phyloP scores from a whole-genome alignment of 2,888 invertebrate species.

The Apotomis betuletana region DNA sequence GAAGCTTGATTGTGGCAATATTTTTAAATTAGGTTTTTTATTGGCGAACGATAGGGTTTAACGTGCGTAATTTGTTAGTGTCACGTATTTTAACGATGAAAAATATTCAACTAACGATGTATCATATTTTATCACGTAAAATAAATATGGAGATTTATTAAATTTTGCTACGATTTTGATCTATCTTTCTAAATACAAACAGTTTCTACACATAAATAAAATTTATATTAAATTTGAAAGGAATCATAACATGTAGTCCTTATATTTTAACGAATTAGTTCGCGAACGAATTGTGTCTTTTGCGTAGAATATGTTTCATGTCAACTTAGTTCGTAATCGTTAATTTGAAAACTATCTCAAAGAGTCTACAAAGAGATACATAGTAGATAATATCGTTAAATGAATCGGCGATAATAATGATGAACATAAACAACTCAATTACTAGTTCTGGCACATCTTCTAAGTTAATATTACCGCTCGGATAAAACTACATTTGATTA shows the following conservation, averaged over 20 bases:
- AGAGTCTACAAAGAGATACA: background rate
- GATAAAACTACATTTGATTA: constrained; percentile 34
- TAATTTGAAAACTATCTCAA: background rate
- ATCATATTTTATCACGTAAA: background rate
- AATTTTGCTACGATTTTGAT: background rate
- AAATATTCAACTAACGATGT: background rate
- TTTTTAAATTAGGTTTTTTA: constrained; percentile 27
- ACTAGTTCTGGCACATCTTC: constrained; percentile 36
- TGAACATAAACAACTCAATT: constrained; percentile 20
- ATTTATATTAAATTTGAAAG: too few relatives aligned
- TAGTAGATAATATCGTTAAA: background rate
- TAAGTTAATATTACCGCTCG: constrained; percentile 29
- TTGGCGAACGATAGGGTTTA: constrained; percentile 6
- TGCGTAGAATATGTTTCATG: too few relatives aligned
- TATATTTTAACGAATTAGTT: too few relatives aligned
- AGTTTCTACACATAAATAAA: background rate
- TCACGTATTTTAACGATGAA: background rate
- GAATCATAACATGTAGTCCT: too few relatives aligned
- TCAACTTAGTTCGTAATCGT: too few relatives aligned
- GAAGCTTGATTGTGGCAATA: constrained; percentile 10
- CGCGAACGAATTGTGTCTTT: too few relatives aligned
- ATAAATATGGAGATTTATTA: background rate
- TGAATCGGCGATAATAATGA: background rate
- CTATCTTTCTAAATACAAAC: background rate
- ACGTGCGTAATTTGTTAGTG: background rate